A percentile compares a stretch with the other conserved stretches of the same genome.
Conservation (phyloP, 2,888 invertebrate genomes). For the Leucania comma region DNA sequence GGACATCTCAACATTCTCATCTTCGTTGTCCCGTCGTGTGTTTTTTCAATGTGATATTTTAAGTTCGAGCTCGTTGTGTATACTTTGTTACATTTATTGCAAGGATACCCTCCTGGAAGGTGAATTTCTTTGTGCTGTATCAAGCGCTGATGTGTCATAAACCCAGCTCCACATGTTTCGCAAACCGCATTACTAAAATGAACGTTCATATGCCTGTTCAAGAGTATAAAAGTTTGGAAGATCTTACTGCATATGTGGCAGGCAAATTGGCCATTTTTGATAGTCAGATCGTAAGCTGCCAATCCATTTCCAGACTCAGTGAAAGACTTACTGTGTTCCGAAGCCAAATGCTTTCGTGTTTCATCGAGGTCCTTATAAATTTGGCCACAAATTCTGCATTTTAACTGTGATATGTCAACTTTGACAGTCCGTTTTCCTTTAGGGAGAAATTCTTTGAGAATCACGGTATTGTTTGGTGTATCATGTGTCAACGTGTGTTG, state of each 20-base stretch:
- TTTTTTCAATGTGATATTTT: constrained; percentile 79
- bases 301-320: constrained; percentile 80
- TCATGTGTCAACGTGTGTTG: constrained; percentile 74
- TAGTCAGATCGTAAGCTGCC: constrained; percentile 77
- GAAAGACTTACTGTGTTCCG: constrained; percentile 72
- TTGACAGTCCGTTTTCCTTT: constrained; percentile 82
- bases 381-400: constrained; percentile 77
- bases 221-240: constrained; percentile 80
- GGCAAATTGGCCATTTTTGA: constrained; percentile 74
- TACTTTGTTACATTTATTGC: constrained; percentile 84
- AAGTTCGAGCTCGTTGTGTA: constrained; percentile 85
- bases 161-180: constrained; percentile 82
- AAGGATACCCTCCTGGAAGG: constrained; percentile 80
- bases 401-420: constrained; percentile 81
- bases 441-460: constrained; percentile 76
- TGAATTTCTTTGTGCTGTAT: constrained; percentile 83
- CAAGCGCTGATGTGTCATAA: constrained; percentile 81
- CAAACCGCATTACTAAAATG: constrained; percentile 84
- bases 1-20: constrained; percentile 79
- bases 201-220: constrained; percentile 85
- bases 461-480: constrained; percentile 70
- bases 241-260: constrained; percentile 80
- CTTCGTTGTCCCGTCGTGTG: constrained; percentile 77
- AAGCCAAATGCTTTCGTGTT: constrained; percentile 74
- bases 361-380: constrained; percentile 70